phyloP scores from a whole-genome alignment of 2,113 vertebrate species.

The Stigmatopora nigra region DNA sequence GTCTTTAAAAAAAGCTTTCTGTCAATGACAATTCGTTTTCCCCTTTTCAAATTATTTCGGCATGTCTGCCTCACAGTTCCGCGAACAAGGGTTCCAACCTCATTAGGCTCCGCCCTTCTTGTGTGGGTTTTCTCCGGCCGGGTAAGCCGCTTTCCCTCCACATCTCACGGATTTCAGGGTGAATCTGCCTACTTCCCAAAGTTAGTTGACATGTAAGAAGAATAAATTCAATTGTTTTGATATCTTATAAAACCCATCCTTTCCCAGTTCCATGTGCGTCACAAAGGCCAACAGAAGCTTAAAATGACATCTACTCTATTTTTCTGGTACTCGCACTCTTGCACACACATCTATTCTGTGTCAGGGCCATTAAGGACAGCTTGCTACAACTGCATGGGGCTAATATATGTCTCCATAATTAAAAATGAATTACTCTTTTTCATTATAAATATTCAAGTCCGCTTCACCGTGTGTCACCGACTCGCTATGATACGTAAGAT shows the following conservation, averaged over 20 bases:
- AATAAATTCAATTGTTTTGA: constrained; percentile 21
- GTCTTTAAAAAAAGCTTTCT: constrained; percentile 21
- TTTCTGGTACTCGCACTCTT: constrained; percentile 8
- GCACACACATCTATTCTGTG: constrained; percentile 46
- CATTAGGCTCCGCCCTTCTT: too few species aligned
- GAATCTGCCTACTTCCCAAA: too few species aligned
- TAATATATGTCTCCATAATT: constrained; percentile 73
- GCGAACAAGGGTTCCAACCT: too few species aligned
- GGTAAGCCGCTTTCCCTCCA: too few species aligned
- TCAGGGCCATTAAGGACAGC: constrained; percentile 75
- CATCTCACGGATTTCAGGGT: too few species aligned
- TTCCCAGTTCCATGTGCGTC: constrained; percentile 32
- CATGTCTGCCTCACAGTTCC: too few species aligned
- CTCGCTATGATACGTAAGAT: constrained; percentile 64
- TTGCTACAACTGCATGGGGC: constrained; percentile 73
- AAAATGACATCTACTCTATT: constrained; percentile 57
- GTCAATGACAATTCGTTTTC: constrained; percentile 4
- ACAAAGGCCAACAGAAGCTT: constrained; percentile 50
- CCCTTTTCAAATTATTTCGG: neutral
- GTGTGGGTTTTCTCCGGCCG: too few species aligned
- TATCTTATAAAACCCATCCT: constrained; percentile 18
- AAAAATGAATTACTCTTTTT: constrained; percentile 77
- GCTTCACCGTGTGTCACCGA: constrained; percentile 51
- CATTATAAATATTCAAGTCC: constrained; percentile 72
- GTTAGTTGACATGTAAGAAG: too few species aligned